phyloP scores from a whole-genome alignment of 2,888 invertebrate species.

The Pardosa pseudoannulata region DNA sequence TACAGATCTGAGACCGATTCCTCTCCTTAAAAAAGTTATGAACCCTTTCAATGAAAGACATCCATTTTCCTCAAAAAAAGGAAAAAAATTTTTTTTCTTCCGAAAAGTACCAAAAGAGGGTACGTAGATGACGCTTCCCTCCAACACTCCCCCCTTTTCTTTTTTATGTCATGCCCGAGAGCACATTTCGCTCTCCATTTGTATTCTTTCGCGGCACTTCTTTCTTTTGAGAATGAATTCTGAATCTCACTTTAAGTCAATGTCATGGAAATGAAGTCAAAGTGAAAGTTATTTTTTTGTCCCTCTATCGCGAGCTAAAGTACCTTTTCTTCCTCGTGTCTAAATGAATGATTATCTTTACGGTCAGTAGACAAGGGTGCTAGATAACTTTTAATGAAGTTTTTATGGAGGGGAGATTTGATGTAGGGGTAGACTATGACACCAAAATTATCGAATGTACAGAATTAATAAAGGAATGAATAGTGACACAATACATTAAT shows the following conservation, averaged over 20 bases:
- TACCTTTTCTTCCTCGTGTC: background rate
- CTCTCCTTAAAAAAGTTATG: too few relatives aligned
- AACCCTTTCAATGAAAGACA: background rate
- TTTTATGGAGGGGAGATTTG: too few relatives aligned
- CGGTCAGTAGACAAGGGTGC: background rate
- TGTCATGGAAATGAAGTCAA: background rate
- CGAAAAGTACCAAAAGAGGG: background rate
- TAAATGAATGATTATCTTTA: slow-evolving; percentile 1
- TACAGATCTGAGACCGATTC: too few relatives aligned
- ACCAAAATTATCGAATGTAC: too few relatives aligned
- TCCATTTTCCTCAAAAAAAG: background rate
- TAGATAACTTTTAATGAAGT: background rate
- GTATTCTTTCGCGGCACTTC: slow-evolving; percentile 15
- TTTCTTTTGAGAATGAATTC: slow-evolving; percentile 13
- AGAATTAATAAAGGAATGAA: too few relatives aligned
- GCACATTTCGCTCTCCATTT: slow-evolving; percentile 18
- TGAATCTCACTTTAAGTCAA: background rate
- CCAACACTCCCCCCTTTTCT: background rate
- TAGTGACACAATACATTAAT: too few relatives aligned
- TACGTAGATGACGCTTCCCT: background rate
- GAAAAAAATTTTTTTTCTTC: background rate
- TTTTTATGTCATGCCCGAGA: slow-evolving; percentile 28
- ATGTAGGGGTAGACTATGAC: too few relatives aligned
- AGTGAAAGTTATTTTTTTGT: background rate
- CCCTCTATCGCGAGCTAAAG: background rate